Base-by-base conservation (phyloP, 2,888 invertebrate species). In the Luffia ferchaultella region DNA sequence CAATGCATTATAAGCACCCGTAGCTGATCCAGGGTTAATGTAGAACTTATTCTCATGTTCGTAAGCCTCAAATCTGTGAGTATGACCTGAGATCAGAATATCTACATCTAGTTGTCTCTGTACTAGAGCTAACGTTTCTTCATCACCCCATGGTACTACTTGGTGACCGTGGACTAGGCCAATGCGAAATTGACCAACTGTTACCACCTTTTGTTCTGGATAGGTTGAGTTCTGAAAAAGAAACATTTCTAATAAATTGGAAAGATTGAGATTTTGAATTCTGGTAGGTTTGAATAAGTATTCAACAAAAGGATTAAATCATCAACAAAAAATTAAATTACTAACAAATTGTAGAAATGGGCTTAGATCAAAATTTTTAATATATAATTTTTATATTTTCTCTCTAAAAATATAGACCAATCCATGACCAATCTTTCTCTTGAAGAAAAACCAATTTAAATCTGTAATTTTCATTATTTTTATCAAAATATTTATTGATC, bases 31-130 rank as follows among this genome's bases (percentile, higher is more conserved):
- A 2, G 99, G 99, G 77, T 99, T 99, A 50, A 99, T 97, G 73
- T 96, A 99, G 79, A 99, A 98, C 74, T 97, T 97, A 67, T 96
- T 97, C 68, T 98, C 98, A 82, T 97, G 96, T 70, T 99, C 98
- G 61, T 97, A 97, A 0, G 98, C 98, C 68, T 97, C 97, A 79
- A 98, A 98, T 63, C 95, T 93, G 76, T 99, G 99, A 0, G 98
- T 98, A 71, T 99, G 98, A 0, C 99, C 99, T 0, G 98, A 96
- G 67, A 99, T 98, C 45, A 99, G 85, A 62, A 99, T 98, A 75
- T 99, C 99, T 1, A 99, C 99, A 68, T 99, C 98, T 18, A 99
- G 79, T 71, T 99, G 99, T 40, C 98, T 87, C 68, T 99, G 98
- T 16, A 98, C 92, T 52, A 97, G 82, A 0, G 97, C 95, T 50